A percentile compares a stretch with the other conserved stretches of the same genome.
phyloP scores from a whole-genome alignment of 2,113 vertebrate species.

The Tyto alba region DNA sequence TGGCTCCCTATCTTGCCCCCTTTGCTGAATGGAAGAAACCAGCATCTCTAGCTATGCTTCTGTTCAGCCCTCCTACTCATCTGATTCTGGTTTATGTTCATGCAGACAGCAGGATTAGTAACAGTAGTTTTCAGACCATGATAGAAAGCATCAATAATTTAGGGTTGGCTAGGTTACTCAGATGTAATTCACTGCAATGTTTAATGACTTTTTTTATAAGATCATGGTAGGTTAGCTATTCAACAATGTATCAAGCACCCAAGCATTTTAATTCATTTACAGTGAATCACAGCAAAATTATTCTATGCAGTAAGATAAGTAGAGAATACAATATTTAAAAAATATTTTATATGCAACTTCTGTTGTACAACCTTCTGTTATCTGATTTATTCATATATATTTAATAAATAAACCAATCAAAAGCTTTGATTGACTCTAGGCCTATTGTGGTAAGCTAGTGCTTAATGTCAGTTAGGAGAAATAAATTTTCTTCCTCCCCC shows the following conservation, averaged over 20 bases:
- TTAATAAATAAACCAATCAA: background rate
- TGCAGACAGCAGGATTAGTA: background rate
- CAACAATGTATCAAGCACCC: background rate
- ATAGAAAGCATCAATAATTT: constrained; percentile 22
- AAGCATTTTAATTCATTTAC: background rate
- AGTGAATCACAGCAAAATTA: background rate
- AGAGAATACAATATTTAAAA: background rate
- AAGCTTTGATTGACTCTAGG: background rate
- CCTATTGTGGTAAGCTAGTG: background rate
- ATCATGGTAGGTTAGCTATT: background rate
- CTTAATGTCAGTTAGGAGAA: background rate
- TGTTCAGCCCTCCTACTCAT: background rate
- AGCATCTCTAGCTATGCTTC: background rate
- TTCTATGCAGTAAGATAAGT: background rate
- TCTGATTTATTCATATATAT: background rate
- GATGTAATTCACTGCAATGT: background rate
- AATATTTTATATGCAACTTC: background rate
- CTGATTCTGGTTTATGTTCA: background rate
- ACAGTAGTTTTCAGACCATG: background rate
- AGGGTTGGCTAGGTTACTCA: background rate
- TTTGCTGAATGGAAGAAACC: background rate
- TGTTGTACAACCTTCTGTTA: background rate
- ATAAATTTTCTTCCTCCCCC: background rate
- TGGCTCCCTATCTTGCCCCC: background rate
- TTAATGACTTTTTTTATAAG: constrained; percentile 7